Evolutionary conservation across 2,888 invertebrate genomes (phyloP).

Genomic region (Antheraea yamamai): DNA sequence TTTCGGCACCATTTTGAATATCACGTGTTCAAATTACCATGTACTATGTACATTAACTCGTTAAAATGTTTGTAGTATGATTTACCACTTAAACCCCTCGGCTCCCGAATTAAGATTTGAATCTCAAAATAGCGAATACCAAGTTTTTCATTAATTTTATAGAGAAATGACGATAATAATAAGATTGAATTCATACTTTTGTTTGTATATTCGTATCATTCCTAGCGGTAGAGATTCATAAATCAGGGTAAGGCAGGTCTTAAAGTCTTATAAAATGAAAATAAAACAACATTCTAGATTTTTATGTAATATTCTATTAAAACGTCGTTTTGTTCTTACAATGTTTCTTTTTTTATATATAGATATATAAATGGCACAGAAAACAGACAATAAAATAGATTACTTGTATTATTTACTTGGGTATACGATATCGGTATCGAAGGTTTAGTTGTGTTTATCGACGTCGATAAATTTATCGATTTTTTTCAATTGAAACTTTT

Average conservation of each 20-base stretch:
- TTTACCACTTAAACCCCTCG: too few species aligned
- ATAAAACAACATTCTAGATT: slow-evolving; percentile 1
- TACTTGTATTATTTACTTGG: slow-evolving; percentile 8
- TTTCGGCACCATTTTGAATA: too few species aligned
- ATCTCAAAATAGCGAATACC: too few species aligned
- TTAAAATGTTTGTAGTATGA: too few species aligned
- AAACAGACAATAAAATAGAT: slow-evolving; percentile 13
- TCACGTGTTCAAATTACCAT: too few species aligned
- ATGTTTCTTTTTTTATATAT: slow-evolving; percentile 1
- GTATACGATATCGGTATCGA: slow-evolving; percentile 8
- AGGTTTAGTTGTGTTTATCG: background rate
- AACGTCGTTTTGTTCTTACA: slow-evolving; percentile 11
- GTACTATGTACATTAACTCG: too few species aligned
- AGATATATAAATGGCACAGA: slow-evolving; percentile 16
- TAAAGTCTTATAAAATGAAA: background rate
- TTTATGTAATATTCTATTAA: slow-evolving; percentile 13
- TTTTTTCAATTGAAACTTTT: background rate
- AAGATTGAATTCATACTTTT: background rate
- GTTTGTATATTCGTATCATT: background rate
- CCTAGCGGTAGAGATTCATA: background rate
- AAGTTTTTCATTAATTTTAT: too few species aligned
- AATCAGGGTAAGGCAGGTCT: background rate
- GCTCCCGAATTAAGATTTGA: too few species aligned
- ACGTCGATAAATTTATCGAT: background rate
- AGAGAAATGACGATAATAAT: too few species aligned